Evolutionary conservation across 2,888 invertebrate genomes (phyloP), one percentile per base, ranked within the genome.

Genomic region (Troides aeacus): DNA sequence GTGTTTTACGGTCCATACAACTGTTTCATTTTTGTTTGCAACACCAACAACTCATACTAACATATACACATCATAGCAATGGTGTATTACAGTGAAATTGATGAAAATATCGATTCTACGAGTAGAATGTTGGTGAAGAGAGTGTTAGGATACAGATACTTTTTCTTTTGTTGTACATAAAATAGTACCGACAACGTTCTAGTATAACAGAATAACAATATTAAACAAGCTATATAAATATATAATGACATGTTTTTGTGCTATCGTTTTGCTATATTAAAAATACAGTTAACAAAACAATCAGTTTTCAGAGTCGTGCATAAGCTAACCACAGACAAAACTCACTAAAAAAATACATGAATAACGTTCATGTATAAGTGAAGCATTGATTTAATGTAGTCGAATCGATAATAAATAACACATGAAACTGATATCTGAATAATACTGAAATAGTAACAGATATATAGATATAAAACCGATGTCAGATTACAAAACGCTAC

Each of bases 1-100:
- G 23, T 63, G 53, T 30, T 58, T 64, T 64, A 64, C 42, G 23
- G 15, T 64, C 8, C 1, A 42, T 64, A 64, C 23, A 42, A 39
- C n/a, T 57, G 21, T 57, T 42, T 57, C 42, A 61, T 36, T n/a
- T 61, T 7, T 61, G 57, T 64, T 56, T 18, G n/a, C 56, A 18
- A n/a, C 56, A 18, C 6, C 18, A 56, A 18, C 5, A 15, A n/a
- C 30, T 30, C 5, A 30, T 30, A 56, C 6, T 17, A 56, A 56
- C 17, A 56, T n/a, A 56, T n/a, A 3, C 3, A 18, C 18, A 56
- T 56, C 18, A n/a, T 18, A 18, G 15, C 15, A 15, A 46, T 46
- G 18, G 56, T 18, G 56, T 56, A 56, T n/a, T 18, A 56, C 15
- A 18, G 56, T 56, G 56, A 7, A n/a, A n/a, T 7, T 57, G 1